Base-by-base conservation (phyloP, 2,888 invertebrate genomes). In the Eupithecia tripunctaria region DNA sequence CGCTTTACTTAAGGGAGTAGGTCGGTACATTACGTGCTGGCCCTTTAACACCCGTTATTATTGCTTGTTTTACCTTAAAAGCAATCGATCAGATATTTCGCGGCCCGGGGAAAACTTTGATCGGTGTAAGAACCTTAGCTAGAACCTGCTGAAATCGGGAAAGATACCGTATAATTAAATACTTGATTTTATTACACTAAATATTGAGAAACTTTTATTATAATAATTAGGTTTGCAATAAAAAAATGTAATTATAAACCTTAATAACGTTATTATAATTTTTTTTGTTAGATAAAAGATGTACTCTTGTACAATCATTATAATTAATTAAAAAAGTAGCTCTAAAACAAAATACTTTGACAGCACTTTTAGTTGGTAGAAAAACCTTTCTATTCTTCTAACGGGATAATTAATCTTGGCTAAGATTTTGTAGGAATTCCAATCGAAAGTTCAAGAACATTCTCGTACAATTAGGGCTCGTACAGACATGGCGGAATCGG, bases 371-470 rank as follows among this genome's bases (percentile, higher is more conserved):
- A 21, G 0, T 51, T 21, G 51, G 51, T 51, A 51, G n/a, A 51
- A 51, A n/a, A 51, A 51, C 12, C 21, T 51, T 51, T 51, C 10
- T 3, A 51, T 51, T 51, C 21, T 51, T 21, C 51, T 51, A 51
- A 21, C 51, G 21, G 51, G 51, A 21, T 51, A 51, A 51, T 51
- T 51, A 51, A 51, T 51, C 51, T 51, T 21, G 21, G 51, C 51
- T 51, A 51, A 51, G 51, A 51, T 51, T 51, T 51, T 51, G 21
- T 21, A 21, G 51, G 51, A 51, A 63, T 63, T 69, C 51, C 51
- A 69, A 64, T 64, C 27, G 51, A 56, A 64, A 70, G 70, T 70
- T 51, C 51, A 51, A 51, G 21, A 51, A 21, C 51, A 51, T 51
- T 51, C 21, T 21, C 1, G 47, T 47, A 47, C 47, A 47, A 47